A percentile compares a stretch with the other conserved stretches of the same genome.
Evolutionary conservation across 1,140 invertebrate genomes (phyloP).

Genomic region (Lethrus apterus): DNA sequence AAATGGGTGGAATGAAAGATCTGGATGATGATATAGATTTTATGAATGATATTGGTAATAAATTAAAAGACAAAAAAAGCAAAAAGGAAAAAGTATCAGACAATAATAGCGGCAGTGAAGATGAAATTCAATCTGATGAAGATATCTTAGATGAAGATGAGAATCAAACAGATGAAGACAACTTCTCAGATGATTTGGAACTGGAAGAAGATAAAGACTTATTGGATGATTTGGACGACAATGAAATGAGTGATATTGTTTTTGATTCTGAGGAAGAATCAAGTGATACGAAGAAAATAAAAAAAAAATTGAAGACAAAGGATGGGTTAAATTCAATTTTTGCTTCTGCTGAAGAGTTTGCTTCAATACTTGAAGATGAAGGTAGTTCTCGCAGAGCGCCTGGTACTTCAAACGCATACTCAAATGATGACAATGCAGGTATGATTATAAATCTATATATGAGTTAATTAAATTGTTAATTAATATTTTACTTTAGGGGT

Average conservation of each 20-base stretch:
- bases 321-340: constrained; percentile 32
- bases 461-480: constrained; percentile 4
- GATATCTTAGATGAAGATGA: constrained; percentile 43
- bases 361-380: constrained; percentile 37
- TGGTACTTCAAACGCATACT: constrained; percentile 33
- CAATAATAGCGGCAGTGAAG: constrained; percentile 36
- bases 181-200: constrained; percentile 14
- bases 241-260: constrained; percentile 20
- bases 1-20: constrained; percentile 45
- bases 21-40: constrained; percentile 50
- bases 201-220: constrained; percentile 34
- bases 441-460: constrained; percentile 12
- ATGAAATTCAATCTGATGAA: constrained; percentile 41
- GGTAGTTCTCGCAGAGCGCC: constrained; percentile 31
- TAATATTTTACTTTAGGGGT: constrained; percentile 21
- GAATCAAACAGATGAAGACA: constrained; percentile 31
- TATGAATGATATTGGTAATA: constrained; percentile 46
- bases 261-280: constrained; percentile 29
- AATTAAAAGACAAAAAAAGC: constrained; percentile 34
- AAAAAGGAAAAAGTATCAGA: constrained; percentile 32
- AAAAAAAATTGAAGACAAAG: constrained; percentile 20
- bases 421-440: constrained; percentile 39
- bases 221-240: constrained; percentile 20
- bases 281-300: constrained; percentile 20
- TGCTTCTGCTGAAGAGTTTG: constrained; percentile 41